Conservation (phyloP, 2,113 vertebrate genomes). For the Xyrauchen texanus region DNA sequence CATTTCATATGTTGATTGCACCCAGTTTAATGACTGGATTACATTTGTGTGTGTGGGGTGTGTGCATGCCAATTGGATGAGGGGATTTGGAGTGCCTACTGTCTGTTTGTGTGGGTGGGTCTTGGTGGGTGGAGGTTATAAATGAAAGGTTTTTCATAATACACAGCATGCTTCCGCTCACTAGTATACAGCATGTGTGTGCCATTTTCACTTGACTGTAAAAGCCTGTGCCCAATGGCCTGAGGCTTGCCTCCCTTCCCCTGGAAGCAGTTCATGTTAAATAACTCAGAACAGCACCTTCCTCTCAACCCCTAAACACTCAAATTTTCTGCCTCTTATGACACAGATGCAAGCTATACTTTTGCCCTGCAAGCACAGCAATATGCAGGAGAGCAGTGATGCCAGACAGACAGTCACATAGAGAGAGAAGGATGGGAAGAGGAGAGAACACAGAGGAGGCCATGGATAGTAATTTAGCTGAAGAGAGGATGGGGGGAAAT, state of each 20-base stretch:
- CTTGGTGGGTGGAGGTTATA: slow-evolving; percentile 11
- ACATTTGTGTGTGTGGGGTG: slow-evolving; percentile 58
- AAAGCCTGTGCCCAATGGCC: slow-evolving; percentile 43
- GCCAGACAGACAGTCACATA: slow-evolving; percentile 52
- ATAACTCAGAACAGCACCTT: slow-evolving; percentile 58
- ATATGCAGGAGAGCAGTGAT: slow-evolving; percentile 59
- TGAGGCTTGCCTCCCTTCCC: slow-evolving; percentile 36
- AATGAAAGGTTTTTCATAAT: slow-evolving; percentile 46
- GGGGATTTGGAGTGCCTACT: slow-evolving; percentile 32
- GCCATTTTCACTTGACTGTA: slow-evolving; percentile 39
- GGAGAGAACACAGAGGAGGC: slow-evolving; percentile 2
- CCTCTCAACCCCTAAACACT: slow-evolving; percentile 49
- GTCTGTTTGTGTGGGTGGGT: background rate
- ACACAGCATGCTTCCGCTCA: slow-evolving; percentile 46
- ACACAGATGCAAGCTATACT: slow-evolving; percentile 63
- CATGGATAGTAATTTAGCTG: slow-evolving; percentile 28
- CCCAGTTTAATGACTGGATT: slow-evolving; percentile 70
- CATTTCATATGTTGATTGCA: slow-evolving; percentile 77
- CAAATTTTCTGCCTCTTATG: slow-evolving; percentile 60
- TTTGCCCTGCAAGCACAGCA: slow-evolving; percentile 55
- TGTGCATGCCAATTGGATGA: slow-evolving; percentile 24
- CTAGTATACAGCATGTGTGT: slow-evolving; percentile 40
- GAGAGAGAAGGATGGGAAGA: slow-evolving; percentile 29
- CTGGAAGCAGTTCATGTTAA: slow-evolving; percentile 58
- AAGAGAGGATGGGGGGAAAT: slow-evolving; percentile 24